Conservation (phyloP, 2,113 vertebrate genomes). For the Centrocercus urophasianus region DNA sequence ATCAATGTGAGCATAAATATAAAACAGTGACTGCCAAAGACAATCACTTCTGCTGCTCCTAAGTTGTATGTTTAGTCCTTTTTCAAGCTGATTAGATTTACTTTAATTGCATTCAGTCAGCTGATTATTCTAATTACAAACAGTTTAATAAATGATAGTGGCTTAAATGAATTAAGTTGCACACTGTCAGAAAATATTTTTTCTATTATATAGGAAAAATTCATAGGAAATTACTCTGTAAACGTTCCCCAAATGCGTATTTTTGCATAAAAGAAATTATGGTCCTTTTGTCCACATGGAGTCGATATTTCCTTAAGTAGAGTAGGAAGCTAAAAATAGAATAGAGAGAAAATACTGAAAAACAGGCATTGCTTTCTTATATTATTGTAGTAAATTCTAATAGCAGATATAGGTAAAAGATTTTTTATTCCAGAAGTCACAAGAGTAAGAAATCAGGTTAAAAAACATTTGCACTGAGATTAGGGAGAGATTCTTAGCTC, state of each 20-base stretch:
- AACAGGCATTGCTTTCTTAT: not conserved
- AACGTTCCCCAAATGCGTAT: not conserved
- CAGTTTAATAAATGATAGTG: not conserved
- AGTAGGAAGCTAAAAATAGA: not conserved
- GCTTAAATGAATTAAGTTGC: not conserved
- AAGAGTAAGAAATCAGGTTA: not conserved
- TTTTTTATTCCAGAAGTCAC: not conserved
- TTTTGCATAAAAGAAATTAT: not conserved
- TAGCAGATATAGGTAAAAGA: not conserved
- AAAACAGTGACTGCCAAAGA: not conserved
- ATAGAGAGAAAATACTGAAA: not conserved
- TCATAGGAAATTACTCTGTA: not conserved
- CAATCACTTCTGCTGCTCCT: not conserved
- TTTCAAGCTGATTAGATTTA: not conserved
- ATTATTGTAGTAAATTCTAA: not conserved
- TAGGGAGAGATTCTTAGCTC: not conserved
- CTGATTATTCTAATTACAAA: not conserved
- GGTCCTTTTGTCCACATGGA: accelerated
- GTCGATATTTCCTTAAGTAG: not conserved
- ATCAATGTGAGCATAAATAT: not conserved
- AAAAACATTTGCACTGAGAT: not conserved
- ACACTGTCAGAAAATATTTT: not conserved
- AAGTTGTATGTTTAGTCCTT: not conserved
- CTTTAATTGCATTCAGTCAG: not conserved
- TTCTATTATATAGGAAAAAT: not conserved